phyloP scores from a whole-genome alignment of 2,797 vertebrate genomes.

The Eupleurogrammus muticus region DNA sequence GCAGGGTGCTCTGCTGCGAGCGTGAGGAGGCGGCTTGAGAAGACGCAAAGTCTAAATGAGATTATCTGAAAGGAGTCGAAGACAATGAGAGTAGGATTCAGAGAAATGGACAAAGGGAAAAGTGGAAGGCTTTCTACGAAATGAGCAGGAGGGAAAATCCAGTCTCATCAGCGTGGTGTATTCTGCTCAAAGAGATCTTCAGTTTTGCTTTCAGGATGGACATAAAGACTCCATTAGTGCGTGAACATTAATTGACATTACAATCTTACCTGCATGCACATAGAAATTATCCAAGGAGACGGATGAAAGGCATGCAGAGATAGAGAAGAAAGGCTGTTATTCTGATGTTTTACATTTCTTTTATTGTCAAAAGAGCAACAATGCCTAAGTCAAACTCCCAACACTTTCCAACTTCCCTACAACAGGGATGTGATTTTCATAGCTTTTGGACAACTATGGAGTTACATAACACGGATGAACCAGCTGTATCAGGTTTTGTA shows the following conservation, averaged over 20 bases:
- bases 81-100: slow-evolving; percentile 75
- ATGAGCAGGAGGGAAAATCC: slow-evolving; percentile 46
- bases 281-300: slow-evolving; percentile 31
- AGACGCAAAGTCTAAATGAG: slow-evolving; percentile 78
- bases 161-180: slow-evolving; percentile 32
- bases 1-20: slow-evolving; percentile 62
- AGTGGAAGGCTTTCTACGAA: slow-evolving; percentile 64
- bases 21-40: slow-evolving; percentile 66
- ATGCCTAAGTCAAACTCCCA: background rate
- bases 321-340: background rate
- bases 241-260: slow-evolving; percentile 34
- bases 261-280: slow-evolving; percentile 32
- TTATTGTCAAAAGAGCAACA: background rate
- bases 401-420: background rate
- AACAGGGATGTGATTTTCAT: background rate
- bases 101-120: slow-evolving; percentile 66
- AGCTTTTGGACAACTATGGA: too few relatives aligned
- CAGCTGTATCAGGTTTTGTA: background rate
- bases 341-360: background rate
- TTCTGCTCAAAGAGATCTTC: slow-evolving; percentile 45
- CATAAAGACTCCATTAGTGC: slow-evolving; percentile 55
- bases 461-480: background rate
- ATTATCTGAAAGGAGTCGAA: slow-evolving; percentile 80
- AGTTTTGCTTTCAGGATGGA: slow-evolving; percentile 44
- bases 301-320: slow-evolving; percentile 2